These are phyloP conservation scores for Azemiops feae DNA, from an alignment of 2,113 vertebrate genomes.

Conservation along the genomic window DNA sequence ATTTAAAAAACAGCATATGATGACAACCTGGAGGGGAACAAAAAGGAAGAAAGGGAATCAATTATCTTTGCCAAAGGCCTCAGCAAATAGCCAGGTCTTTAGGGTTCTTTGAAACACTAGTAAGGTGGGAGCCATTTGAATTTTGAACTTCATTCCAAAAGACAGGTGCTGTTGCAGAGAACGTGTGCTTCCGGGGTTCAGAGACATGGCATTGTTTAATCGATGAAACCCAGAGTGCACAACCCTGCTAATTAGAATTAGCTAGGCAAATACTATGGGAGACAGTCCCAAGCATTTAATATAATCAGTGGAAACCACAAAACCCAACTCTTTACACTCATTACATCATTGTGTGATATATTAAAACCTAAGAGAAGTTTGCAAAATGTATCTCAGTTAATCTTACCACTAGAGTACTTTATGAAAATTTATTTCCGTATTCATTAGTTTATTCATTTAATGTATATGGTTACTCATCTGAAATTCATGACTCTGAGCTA, in stretches of 20 bases:
- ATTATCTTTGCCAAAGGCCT: not conserved
- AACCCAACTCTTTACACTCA: not conserved
- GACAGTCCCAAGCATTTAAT: not conserved
- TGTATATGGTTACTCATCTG: not conserved
- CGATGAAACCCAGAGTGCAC: not conserved
- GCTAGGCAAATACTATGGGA: not conserved
- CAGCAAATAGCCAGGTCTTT: not conserved
- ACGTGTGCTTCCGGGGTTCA: not conserved
- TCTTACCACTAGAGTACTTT: not conserved
- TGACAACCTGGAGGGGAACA: not conserved
- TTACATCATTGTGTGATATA: not conserved
- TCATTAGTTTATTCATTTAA: not conserved
- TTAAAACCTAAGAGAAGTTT: not conserved
- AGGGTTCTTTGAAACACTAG: not conserved
- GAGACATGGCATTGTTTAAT: not conserved
- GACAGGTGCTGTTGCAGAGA: not conserved
- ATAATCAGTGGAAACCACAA: not conserved
- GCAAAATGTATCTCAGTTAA: not conserved
- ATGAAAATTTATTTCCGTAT: not conserved
- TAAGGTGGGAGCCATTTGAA: not conserved
- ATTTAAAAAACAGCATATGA: not conserved
- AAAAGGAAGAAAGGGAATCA: not conserved
- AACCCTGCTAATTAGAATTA: not conserved
- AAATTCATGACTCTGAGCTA: not conserved
- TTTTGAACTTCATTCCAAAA: not conserved